These are phyloP conservation scores for Sceliomorpha sp. DNA, from an alignment of 2,888 invertebrate genomes.

Conservation along the genomic window DNA sequence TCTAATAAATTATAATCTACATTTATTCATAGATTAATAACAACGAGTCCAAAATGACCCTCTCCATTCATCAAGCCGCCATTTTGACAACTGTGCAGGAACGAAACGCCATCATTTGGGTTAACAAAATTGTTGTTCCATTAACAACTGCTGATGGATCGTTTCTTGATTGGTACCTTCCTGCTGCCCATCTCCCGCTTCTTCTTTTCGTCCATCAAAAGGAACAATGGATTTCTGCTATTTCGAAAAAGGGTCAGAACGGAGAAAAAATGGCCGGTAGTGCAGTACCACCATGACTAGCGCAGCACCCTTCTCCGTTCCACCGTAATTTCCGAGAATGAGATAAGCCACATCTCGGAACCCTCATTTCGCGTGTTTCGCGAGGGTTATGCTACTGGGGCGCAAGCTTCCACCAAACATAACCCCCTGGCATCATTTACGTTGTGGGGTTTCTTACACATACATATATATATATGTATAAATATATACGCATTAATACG, in stretches of 20 bases:
- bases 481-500: constrained; percentile 19
- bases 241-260: constrained; percentile 32
- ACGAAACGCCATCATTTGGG: neutral
- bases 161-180: neutral
- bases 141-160: too few species aligned
- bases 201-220: constrained; percentile 57
- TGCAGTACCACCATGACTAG: constrained; percentile 40
- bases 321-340: constrained; percentile 76
- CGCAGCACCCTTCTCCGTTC: constrained; percentile 69
- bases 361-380: constrained; percentile 31
- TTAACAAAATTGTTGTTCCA: too few species aligned
- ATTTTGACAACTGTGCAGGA: constrained; percentile 9
- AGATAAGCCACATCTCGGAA: constrained; percentile 73
- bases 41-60: too few species aligned
- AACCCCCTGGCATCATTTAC: constrained; percentile 59
- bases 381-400: constrained; percentile 41
- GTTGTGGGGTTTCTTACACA: constrained; percentile 57
- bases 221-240: constrained; percentile 59
- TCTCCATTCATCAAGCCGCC: too few species aligned
- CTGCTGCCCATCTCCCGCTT: constrained; percentile 51
- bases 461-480: constrained; percentile 22
- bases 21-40: too few species aligned
- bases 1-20: too few species aligned
- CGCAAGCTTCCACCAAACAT: constrained; percentile 43
- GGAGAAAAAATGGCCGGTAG: constrained; percentile 65